These are phyloP conservation scores for Argyresthia albistria DNA, from an alignment of 2,888 invertebrate species.

Conservation along the genomic window DNA sequence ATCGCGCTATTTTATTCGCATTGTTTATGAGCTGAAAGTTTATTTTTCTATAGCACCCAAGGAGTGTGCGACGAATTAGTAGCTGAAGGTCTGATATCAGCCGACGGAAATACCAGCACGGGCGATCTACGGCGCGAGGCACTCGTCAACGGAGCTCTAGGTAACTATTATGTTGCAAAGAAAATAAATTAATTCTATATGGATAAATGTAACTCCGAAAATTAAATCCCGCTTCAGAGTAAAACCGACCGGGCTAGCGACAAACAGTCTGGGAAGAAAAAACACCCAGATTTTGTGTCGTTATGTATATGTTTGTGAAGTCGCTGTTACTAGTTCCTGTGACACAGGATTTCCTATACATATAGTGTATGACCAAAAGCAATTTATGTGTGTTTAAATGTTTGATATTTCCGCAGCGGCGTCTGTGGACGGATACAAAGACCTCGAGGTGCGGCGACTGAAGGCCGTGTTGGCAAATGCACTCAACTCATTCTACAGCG, in stretches of 20 bases:
- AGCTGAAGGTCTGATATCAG: constrained; percentile 44
- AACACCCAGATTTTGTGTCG: too few species aligned
- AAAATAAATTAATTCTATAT: too few species aligned
- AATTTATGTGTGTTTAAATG: background rate
- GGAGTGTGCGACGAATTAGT: constrained; percentile 57
- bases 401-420: constrained; percentile 22
- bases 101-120: constrained; percentile 41
- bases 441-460: constrained; percentile 83
- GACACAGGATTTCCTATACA: background rate
- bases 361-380: background rate
- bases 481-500: constrained; percentile 90
- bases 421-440: constrained; percentile 76
- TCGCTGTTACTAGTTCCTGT: too few species aligned
- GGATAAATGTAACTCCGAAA: too few species aligned
- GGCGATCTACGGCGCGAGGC: constrained; percentile 56
- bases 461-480: constrained; percentile 83
- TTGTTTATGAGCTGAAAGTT: background rate
- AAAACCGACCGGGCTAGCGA: too few species aligned
- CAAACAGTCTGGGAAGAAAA: too few species aligned
- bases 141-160: constrained; percentile 51
- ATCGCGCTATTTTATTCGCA: too few species aligned
- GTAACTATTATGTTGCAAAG: too few species aligned
- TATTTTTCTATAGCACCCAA: constrained; percentile 39
- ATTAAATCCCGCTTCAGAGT: too few species aligned
- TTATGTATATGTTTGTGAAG: too few species aligned